Evolutionary conservation across 2,797 vertebrate genomes (phyloP), one percentile per base, ranked within the genome.

Genomic region (Odontamblyopus rebecca): DNA sequence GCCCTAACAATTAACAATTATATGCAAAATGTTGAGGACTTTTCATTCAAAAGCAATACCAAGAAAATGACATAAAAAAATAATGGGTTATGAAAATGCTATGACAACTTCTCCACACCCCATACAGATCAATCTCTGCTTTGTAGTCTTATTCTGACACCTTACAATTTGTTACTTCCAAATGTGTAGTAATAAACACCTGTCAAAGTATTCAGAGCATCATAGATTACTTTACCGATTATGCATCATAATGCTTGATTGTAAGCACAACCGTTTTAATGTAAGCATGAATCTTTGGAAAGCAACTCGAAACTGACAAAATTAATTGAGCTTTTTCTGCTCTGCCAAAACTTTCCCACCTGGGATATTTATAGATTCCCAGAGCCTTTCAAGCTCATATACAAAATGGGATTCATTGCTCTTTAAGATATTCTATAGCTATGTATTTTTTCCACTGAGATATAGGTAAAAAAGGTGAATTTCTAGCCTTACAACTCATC

Each of bases 351-450:
- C 68, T 13, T 44, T 44, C 9, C 63, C 48, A 63, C 59, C 70
- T 78, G 51, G 59, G 50, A 76, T 90, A 87, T 92, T 91, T 87
- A 86, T 87, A 89, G 89, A 80, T 74, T 71, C 51, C 65, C 69
- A 86, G 64, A 76, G 75, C 54, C 23, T 57, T 57, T 57, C 23
- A 57, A 57, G 27, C 23, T 57, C 54, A 5, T 13, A 13, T 13
- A 48, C 44, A 48, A 48, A 4, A 48, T 1, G 3, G 15, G 35
- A 38, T 38, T 48, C 1, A 48, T 48, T 48, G 4, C 23, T 19
- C 8, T 54, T 54, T 8, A 9, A 19, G 53, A 54, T n/a, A 27
- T 59, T 59, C 23, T 59, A 26, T 59, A 15, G 13, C 23, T 3
- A 1, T 15, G 0, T 53, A 53, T 51, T 18, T 53, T 50, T 56